These are phyloP conservation scores for Apodemus sylvaticus DNA, from an alignment of 2,113 vertebrate species.

Conservation along the genomic window DNA sequence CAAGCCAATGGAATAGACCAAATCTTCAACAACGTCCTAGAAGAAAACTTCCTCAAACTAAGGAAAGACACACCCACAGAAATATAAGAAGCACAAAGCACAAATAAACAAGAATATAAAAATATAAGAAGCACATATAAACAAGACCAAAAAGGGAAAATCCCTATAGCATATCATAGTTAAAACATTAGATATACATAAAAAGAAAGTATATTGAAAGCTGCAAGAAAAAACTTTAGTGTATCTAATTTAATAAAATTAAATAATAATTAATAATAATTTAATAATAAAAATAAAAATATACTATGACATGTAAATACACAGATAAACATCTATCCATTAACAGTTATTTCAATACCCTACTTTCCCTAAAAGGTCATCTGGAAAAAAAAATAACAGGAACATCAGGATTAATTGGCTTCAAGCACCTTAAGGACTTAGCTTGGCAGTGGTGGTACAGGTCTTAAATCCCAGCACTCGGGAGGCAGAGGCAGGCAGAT, in stretches of 20 bases:
- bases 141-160: neutral
- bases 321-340: neutral
- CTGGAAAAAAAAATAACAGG: neutral
- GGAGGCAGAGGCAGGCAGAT: too few species aligned
- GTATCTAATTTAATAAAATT: neutral
- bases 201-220: neutral
- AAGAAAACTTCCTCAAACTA: neutral
- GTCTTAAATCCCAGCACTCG: too few species aligned
- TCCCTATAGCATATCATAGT: neutral
- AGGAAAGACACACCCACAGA: neutral
- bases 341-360: neutral
- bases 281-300: too few species aligned
- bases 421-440: too few species aligned
- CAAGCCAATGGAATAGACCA: neutral
- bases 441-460: too few species aligned
- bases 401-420: neutral
- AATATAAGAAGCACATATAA: neutral
- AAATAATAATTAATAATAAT: too few species aligned
- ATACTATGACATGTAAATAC: neutral
- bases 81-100: neutral
- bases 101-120: neutral
- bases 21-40: neutral
- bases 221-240: neutral
- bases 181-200: neutral
- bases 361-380: neutral